Conservation (phyloP, 2,113 vertebrate genomes). For the Caranx melampygus region DNA sequence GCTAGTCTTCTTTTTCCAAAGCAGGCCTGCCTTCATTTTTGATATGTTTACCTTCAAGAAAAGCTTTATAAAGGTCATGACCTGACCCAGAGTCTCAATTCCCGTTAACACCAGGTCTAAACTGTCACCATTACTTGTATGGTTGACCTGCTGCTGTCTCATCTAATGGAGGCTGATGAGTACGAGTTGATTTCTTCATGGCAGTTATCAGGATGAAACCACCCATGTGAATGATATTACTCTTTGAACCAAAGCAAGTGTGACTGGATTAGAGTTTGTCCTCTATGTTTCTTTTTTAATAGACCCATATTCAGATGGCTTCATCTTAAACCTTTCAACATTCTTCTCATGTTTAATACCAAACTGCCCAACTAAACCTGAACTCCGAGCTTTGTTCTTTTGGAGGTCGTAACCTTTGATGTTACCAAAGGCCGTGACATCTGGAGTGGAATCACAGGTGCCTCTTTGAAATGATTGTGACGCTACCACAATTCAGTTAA, state of each 20-base stretch:
- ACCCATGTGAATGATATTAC: background rate
- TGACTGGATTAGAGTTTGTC: background rate
- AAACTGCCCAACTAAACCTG: background rate
- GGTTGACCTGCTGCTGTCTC: background rate
- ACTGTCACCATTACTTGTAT: background rate
- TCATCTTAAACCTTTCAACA: background rate
- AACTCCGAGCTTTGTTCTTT: background rate
- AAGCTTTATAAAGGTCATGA: background rate
- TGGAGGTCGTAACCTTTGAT: background rate
- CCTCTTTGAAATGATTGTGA: background rate
- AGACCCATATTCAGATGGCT: background rate
- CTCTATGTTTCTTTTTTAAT: background rate
- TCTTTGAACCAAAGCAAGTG: background rate
- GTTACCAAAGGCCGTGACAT: background rate
- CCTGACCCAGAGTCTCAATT: background rate
- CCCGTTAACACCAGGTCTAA: background rate
- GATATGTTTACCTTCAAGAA: background rate
- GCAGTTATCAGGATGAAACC: background rate
- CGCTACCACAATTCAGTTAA: background rate
- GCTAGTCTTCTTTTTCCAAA: constrained; percentile 25
- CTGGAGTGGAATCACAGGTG: background rate
- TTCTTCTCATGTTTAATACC: background rate
- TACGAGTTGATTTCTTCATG: background rate
- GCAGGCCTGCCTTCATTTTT: background rate
- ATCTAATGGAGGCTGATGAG: background rate